Evolutionary conservation across 2,888 invertebrate species (phyloP), one percentile per base, ranked within the genome.

Genomic region (Cremastinae sp.): DNA sequence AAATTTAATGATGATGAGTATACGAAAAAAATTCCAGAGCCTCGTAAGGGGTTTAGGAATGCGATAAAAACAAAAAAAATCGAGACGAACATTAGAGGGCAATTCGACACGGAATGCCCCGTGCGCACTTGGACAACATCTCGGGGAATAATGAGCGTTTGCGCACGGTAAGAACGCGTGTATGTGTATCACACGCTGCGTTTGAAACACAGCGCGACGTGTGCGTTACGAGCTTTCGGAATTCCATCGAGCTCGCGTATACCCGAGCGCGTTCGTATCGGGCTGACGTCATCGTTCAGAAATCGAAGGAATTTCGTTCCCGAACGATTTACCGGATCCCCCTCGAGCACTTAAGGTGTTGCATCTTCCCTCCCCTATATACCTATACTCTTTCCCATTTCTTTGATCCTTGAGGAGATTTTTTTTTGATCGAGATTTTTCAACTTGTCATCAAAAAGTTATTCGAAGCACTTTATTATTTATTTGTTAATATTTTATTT

Each of bases 221-320:
- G n/a, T 58, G 35, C 51, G 41, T 28, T 22, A 62, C 66, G 73
- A 35, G 47, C 56, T 62, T 74, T 74, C 55, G 74, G 74, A 74
- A 74, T 74, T 74, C 47, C 39, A 41, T 10, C 68, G 55, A 8
- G 49, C 28, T 2, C 28, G 28, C 28, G 28, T 28, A 55, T 59
- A 62, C 55, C 37, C 66, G 55, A 56, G 61, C 55, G 61, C 45
- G 39, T 68, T 55, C 74, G 61, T 39, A 61, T 62, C 28, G 59
- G 18, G 73, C 22, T 74, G 66, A 74, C 74, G 74, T 74, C 74
- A 74, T 56, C 61, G 61, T 56, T 68, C 47, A 49, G 56, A 74
- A 74, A 74, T 66, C 55, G 10, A 7, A 74, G 74, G 74, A 73
- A 73, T 66, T 68, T 47, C 14, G 39, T 61, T 74, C 61, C 61